These are phyloP conservation scores for Girardia tigrina DNA, from an alignment of 2,888 invertebrate genomes.

Conservation along the genomic window DNA sequence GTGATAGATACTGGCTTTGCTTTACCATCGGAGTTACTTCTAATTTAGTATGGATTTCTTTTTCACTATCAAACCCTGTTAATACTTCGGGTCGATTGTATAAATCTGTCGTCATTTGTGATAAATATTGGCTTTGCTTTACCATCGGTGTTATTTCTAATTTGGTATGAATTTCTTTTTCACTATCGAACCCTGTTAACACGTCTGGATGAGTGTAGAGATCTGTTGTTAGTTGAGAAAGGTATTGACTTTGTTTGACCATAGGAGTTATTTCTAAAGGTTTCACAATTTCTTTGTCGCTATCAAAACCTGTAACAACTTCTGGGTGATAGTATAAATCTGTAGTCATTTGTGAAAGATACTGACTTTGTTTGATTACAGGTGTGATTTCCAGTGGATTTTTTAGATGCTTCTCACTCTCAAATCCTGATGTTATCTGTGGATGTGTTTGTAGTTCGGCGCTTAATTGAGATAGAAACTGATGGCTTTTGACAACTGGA, in stretches of 20 bases:
- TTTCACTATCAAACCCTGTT: background rate
- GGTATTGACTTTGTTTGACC: background rate
- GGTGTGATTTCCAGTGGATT: background rate
- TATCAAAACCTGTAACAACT: background rate
- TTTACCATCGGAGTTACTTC: background rate
- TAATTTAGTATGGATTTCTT: background rate
- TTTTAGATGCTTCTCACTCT: background rate
- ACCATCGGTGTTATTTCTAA: constrained; percentile 6
- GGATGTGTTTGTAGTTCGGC: background rate
- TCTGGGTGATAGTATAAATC: background rate
- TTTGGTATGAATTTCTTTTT: background rate
- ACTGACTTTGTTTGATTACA: background rate
- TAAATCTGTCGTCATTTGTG: background rate
- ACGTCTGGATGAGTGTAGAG: background rate
- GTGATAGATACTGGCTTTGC: background rate
- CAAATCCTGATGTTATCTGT: background rate
- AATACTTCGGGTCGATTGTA: background rate
- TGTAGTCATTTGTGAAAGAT: background rate
- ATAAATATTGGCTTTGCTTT: background rate
- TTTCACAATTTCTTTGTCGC: background rate
- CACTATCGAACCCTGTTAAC: background rate
- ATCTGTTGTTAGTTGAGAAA: background rate
- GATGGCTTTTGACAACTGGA: background rate
- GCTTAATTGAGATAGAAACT: background rate
- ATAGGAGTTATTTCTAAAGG: background rate